Base-by-base conservation (phyloP, 2,888 invertebrate species). In the Aleiodes alternator region DNA sequence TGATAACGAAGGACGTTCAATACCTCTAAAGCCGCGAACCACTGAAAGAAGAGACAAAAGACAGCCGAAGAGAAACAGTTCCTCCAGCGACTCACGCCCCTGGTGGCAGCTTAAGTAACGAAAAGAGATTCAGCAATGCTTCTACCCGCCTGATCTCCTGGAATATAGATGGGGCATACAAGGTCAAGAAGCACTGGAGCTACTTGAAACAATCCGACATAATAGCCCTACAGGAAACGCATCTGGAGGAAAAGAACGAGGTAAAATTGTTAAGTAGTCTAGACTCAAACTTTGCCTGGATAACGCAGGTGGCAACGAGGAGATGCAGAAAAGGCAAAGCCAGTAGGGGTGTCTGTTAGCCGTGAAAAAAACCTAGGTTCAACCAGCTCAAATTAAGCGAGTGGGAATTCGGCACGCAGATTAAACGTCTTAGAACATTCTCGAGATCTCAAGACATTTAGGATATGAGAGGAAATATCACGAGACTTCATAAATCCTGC, bases 191-290 rank as follows among this genome's bases (percentile, higher is more conserved):
- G 51, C 57, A 59, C n/a, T 51, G 71, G 59, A 34, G 68, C 5
- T 73, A 59, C 57, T 12, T 78, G 12, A n/a, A 59, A 29, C 12
- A 51, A 0, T 72, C 16, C 43, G 75, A 76, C 9, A 78, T 78
- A 9, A 57, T 77, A 0, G 12, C 68, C 1, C 14, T 77, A 31
- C 76, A 76, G 31, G 79, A 79, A 23, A 75, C 79, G 0, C 78
- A 75, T 74, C 9, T 71, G n/a, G 77, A 76, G n/a, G 48, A 61
- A 16, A 59, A 76, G n/a, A 61, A 72, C 5, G 14, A 72, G 8
- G 70, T 43, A 14, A 68, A 57, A 12, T 38, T 48, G 6, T 16
- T 70, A 8, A 4, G 14, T 0, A 72, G 48, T 11, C n/a, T 78
- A 3, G 48, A 38, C 7, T 59, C 43, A 38, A 38, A 70, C 16